Conservation (phyloP, 2,113 vertebrate genomes). For the Mesitornis unicolor region DNA sequence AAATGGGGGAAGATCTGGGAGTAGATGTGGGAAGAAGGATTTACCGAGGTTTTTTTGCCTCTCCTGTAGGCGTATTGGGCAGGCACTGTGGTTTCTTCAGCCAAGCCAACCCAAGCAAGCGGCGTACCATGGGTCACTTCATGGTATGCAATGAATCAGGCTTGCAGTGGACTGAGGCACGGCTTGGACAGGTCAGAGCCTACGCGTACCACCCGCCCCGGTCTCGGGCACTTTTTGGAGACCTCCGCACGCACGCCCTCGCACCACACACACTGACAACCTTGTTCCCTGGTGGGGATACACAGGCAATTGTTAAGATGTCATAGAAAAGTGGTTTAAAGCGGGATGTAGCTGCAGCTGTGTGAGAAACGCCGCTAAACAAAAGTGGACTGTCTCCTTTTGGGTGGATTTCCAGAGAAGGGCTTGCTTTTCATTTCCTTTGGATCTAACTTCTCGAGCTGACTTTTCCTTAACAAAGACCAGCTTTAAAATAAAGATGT, state of each 20-base stretch:
- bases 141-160: slow-evolving; percentile 64
- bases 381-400: neutral
- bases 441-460: neutral
- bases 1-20: neutral
- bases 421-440: slow-evolving; percentile 26
- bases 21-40: neutral
- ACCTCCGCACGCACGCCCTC: neutral
- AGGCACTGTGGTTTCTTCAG: slow-evolving; percentile 65
- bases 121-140: slow-evolving; percentile 28
- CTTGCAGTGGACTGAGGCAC: neutral
- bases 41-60: neutral
- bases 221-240: neutral
- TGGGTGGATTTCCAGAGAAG: neutral
- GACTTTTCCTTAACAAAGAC: neutral
- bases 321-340: neutral
- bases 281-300: neutral
- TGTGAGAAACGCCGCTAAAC: neutral
- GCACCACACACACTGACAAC: neutral
- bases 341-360: neutral
- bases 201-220: neutral
- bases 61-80: slow-evolving; percentile 18
- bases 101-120: slow-evolving; percentile 70
- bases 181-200: slow-evolving; percentile 13
- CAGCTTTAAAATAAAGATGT: neutral
- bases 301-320: neutral